These are phyloP conservation scores for Cheilosia variabilis DNA, from an alignment of 2,888 invertebrate genomes.

Conservation along the genomic window DNA sequence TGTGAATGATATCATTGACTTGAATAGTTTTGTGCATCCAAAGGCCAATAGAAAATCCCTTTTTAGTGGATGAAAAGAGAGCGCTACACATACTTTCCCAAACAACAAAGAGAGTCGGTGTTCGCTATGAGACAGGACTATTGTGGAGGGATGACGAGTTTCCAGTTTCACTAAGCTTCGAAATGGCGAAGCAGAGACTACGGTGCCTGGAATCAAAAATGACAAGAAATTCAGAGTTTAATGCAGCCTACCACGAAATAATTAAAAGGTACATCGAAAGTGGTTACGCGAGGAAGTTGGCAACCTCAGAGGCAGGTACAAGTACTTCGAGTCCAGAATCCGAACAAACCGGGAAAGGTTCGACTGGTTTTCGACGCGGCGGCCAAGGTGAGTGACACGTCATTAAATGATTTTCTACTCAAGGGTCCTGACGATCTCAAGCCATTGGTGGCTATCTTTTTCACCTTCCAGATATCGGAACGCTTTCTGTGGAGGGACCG, in stretches of 20 bases:
- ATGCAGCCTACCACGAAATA: not conserved
- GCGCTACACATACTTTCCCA: not conserved
- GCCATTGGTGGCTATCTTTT: slow-evolving; percentile 1
- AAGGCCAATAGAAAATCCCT: not conserved
- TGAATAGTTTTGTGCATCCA: not conserved
- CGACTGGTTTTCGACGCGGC: slow-evolving; percentile 5
- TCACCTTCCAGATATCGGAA: not conserved
- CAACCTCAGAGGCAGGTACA: too few species aligned
- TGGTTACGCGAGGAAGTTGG: not conserved
- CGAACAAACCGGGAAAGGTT: not conserved
- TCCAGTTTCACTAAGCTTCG: not conserved
- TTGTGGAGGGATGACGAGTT: not conserved
- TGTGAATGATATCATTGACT: not conserved
- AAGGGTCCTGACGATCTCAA: not conserved
- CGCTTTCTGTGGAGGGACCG: slow-evolving; percentile 1
- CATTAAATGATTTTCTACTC: not conserved
- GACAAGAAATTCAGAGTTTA: not conserved
- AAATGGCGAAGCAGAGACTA: not conserved
- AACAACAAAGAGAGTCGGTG: not conserved
- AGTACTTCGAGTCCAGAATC: not conserved
- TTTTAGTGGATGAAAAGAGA: not conserved
- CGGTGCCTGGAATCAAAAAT: not conserved
- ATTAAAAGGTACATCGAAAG: not conserved
- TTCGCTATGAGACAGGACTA: not conserved
- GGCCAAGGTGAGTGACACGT: not conserved